Evolutionary conservation across 2,888 invertebrate genomes (phyloP).

Genomic region (Agrotis exclamationis): DNA sequence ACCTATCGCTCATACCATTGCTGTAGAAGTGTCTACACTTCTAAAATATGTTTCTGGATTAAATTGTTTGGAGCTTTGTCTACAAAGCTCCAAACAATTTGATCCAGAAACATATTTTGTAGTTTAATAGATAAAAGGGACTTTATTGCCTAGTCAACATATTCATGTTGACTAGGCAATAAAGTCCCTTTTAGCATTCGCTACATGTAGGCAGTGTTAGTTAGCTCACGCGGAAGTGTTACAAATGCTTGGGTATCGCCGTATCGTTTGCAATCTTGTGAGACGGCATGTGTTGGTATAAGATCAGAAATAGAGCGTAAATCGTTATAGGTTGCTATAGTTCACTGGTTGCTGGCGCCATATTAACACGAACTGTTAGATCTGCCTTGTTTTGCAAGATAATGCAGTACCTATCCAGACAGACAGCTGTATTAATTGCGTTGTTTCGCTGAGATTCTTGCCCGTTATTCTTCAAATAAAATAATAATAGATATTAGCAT

Average conservation of each 20-base stretch:
- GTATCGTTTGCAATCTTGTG: slow-evolving; percentile 60
- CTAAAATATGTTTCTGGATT: no score
- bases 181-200: no score
- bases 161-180: no score
- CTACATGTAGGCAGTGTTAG: slow-evolving; percentile 23
- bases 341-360: slow-evolving; percentile 48
- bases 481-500: no score
- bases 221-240: slow-evolving; percentile 57
- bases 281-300: slow-evolving; percentile 57
- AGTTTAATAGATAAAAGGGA: not conserved
- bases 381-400: slow-evolving; percentile 43
- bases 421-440: not conserved
- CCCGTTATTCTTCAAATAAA: not conserved
- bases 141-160: not conserved
- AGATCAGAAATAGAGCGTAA: slow-evolving; percentile 62
- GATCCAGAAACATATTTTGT: no score
- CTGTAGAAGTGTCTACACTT: no score
- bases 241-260: slow-evolving; percentile 60
- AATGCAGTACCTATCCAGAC: not conserved
- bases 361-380: slow-evolving; percentile 40
- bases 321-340: slow-evolving; percentile 60
- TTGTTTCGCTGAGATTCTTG: no score
- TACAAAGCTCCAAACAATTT: not conserved
- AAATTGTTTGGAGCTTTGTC: not conserved
- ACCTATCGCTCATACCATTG: no score